Evolutionary conservation across 2,797 vertebrate genomes (phyloP).

Genomic region (Zalophus californianus): DNA sequence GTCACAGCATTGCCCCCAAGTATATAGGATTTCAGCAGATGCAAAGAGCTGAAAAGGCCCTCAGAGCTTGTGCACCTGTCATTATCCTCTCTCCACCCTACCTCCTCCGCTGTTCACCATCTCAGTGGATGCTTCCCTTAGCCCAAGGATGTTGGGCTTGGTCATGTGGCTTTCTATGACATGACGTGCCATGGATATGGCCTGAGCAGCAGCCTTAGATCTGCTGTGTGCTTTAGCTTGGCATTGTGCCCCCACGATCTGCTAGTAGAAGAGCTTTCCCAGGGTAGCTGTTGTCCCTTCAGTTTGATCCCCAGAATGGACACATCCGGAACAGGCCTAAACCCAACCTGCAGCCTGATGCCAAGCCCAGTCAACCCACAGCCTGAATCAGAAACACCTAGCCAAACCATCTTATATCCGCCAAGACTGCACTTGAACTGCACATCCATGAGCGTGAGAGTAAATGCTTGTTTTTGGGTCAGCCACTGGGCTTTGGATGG

Average conservation of each 20-base stretch:
- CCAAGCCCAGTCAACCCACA: background rate
- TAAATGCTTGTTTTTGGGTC: background rate
- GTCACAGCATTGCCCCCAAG: background rate
- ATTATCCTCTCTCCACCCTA: no score
- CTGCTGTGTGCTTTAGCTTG: background rate
- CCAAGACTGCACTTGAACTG: background rate
- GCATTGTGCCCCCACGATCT: background rate
- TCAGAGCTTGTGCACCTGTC: accelerated
- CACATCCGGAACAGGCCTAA: background rate
- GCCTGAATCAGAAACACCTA: background rate
- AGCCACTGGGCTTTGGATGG: background rate
- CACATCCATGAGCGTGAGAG: background rate
- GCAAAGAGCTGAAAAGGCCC: background rate
- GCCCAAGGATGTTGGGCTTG: background rate
- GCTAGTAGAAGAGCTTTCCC: background rate
- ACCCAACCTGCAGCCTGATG: no score
- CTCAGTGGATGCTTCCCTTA: background rate
- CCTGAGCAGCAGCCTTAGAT: background rate
- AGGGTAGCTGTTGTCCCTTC: background rate
- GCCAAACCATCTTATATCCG: background rate
- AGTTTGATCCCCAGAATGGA: background rate
- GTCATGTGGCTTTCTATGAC: background rate
- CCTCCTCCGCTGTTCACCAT: accelerated
- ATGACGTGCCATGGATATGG: background rate
- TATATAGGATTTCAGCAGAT: no score